These are phyloP conservation scores for Ancistrus triradiatus DNA, from an alignment of 2,113 vertebrate species.

Conservation along the genomic window DNA sequence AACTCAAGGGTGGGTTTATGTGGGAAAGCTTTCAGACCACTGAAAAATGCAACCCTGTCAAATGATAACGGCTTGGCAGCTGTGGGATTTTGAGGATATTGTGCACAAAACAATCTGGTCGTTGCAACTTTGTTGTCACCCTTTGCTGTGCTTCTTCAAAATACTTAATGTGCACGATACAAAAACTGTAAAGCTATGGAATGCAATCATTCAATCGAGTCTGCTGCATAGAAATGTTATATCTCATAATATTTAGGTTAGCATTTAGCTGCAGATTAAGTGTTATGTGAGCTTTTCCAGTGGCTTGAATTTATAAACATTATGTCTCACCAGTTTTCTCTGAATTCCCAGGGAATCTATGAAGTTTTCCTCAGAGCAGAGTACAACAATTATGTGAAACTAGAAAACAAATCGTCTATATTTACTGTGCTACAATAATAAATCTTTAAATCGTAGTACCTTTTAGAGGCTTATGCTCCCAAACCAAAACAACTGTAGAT, in stretches of 20 bases:
- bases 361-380: no score
- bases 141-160: no score
- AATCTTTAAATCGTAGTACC: not conserved
- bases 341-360: no score
- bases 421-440: slow-evolving; percentile 7
- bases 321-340: no score
- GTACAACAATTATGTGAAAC: not conserved
- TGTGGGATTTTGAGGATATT: slow-evolving; percentile 32
- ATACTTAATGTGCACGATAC: no score
- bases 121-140: not conserved
- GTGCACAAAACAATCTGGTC: slow-evolving; percentile 7
- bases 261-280: no score
- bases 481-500: slow-evolving; percentile 23
- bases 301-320: no score
- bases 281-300: no score
- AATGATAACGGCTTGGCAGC: slow-evolving; percentile 53
- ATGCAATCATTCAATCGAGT: no score
- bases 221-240: no score
- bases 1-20: slow-evolving; percentile 50
- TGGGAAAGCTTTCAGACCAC: slow-evolving; percentile 59
- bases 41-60: slow-evolving; percentile 53
- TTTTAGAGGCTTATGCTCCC: slow-evolving; percentile 6
- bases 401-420: slow-evolving; percentile 7
- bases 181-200: no score
- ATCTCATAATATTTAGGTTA: no score